phyloP scores from a whole-genome alignment of 2,888 invertebrate species.

The Isoperla grammatica region DNA sequence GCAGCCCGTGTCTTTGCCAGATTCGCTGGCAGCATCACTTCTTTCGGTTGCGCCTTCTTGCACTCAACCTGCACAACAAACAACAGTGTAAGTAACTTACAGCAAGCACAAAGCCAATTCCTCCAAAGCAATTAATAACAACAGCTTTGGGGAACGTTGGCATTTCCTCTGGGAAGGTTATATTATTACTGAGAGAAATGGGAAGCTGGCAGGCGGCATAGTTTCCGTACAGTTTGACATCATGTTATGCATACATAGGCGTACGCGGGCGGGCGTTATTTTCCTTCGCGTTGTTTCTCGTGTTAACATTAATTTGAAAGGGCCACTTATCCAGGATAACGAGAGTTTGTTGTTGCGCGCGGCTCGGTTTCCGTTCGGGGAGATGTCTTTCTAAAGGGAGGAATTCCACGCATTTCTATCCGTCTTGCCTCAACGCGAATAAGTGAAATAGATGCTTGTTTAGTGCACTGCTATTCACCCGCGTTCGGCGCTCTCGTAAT shows the following conservation, averaged over 20 bases:
- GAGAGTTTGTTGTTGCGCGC: slow-evolving; percentile 14
- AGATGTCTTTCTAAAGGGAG: slow-evolving; percentile 8
- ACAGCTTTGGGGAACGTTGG: slow-evolving; percentile 1
- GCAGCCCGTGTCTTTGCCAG: slow-evolving; percentile 93
- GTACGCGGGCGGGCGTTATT: background rate
- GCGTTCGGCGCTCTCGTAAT: background rate
- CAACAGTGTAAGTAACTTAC: slow-evolving; percentile 25
- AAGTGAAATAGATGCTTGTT: slow-evolving; percentile 1
- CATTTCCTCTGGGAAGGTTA: slow-evolving; percentile 4
- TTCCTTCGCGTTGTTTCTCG: background rate
- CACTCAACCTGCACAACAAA: slow-evolving; percentile 84
- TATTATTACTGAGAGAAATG: slow-evolving; percentile 1
- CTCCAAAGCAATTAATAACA: slow-evolving; percentile 11
- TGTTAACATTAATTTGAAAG: slow-evolving; percentile 21
- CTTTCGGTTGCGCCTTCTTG: slow-evolving; percentile 99
- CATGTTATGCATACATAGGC: background rate
- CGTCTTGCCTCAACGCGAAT: background rate
- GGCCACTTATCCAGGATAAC: slow-evolving; percentile 20
- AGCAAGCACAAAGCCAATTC: slow-evolving; percentile 7
- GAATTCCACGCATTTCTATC: slow-evolving; percentile 10
- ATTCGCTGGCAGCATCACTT: slow-evolving; percentile 98
- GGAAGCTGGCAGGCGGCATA: slow-evolving; percentile 1
- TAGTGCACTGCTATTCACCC: background rate
- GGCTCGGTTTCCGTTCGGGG: background rate
- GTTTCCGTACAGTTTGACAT: slow-evolving; percentile 1